A percentile compares a stretch with the other conserved stretches of the same genome.
phyloP scores from a whole-genome alignment of 2,797 vertebrate species.

The Tenualosa ilisha region DNA sequence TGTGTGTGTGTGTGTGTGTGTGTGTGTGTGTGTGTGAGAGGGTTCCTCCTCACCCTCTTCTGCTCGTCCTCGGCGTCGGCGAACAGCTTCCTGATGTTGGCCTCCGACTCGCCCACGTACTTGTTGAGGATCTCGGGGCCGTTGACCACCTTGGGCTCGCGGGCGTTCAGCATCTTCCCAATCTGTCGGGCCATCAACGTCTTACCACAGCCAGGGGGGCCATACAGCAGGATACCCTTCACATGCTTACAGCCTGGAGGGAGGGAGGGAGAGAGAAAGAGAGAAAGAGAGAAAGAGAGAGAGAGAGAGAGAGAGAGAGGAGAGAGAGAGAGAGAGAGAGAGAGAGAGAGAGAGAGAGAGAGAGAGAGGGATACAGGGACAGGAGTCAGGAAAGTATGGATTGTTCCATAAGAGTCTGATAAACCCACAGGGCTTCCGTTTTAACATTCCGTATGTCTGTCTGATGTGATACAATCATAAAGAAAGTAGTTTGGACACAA shows the following conservation, averaged over 20 bases:
- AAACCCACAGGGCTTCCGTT: too few species aligned
- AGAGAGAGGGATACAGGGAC: not conserved
- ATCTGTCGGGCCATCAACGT: constrained; percentile 89
- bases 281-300: not conserved
- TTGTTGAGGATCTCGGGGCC: constrained; percentile 89
- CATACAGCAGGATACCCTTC: constrained; percentile 85
- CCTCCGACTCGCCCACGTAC: constrained; percentile 86
- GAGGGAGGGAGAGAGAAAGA: not conserved
- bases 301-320: constrained; percentile 28
- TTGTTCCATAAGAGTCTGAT: too few species aligned
- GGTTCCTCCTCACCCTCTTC: constrained; percentile 73
- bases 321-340: constrained; percentile 26
- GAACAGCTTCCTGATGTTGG: constrained; percentile 88
- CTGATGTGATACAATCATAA: too few species aligned
- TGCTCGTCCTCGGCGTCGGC: constrained; percentile 88
- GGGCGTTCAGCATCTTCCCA: constrained; percentile 88
- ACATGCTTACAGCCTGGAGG: constrained; percentile 85
- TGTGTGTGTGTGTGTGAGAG: not conserved
- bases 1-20: not conserved
- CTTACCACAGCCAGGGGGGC: constrained; percentile 87
- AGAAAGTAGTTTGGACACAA: too few species aligned
- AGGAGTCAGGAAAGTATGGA: too few species aligned
- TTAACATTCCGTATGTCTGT: too few species aligned
- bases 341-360: not conserved
- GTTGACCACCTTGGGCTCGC: constrained; percentile 87